Percentiles rank a stretch among this genome's conserved stretches.
phyloP scores from a whole-genome alignment of 1,140 invertebrate species.

The Atta colombica region DNA sequence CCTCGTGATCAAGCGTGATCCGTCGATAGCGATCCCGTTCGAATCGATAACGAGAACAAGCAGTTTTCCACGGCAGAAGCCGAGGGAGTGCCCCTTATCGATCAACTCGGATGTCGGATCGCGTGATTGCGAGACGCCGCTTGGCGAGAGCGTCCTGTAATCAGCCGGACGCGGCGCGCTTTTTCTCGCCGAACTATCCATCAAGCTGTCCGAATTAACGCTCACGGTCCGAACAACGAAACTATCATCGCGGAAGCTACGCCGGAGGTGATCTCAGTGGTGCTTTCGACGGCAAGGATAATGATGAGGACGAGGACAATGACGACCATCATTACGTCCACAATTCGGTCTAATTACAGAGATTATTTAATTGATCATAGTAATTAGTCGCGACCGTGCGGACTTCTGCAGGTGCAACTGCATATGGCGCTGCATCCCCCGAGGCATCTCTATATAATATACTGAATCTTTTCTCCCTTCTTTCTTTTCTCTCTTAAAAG shows the following conservation, averaged over 20 bases:
- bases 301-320: conserved; percentile 12
- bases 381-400: conserved; percentile 74
- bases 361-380: conserved; percentile 80
- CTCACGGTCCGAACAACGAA: conserved; percentile 65
- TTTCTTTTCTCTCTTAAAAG: not conserved
- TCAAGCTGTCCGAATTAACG: conserved; percentile 75
- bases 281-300: conserved; percentile 26
- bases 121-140: conserved; percentile 66
- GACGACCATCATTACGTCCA: conserved; percentile 63
- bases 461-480: not conserved
- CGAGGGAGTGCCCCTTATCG: conserved; percentile 62
- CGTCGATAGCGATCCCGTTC: conserved; percentile 68
- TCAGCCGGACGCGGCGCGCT: conserved; percentile 69
- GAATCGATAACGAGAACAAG: conserved; percentile 23
- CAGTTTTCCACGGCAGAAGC: conserved; percentile 41
- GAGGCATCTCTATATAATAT: not conserved
- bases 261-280: conserved; percentile 63
- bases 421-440: not conserved
- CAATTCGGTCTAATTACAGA: conserved; percentile 73
- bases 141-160: conserved; percentile 71
- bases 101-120: conserved; percentile 67
- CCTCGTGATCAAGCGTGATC: conserved; percentile 12
- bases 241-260: conserved; percentile 72
- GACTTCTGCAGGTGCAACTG: conserved; percentile 65
- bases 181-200: conserved; percentile 73